These are phyloP conservation scores for Dinothrombium tinctorium DNA, from an alignment of 1,140 invertebrate species.

Conservation along the genomic window DNA sequence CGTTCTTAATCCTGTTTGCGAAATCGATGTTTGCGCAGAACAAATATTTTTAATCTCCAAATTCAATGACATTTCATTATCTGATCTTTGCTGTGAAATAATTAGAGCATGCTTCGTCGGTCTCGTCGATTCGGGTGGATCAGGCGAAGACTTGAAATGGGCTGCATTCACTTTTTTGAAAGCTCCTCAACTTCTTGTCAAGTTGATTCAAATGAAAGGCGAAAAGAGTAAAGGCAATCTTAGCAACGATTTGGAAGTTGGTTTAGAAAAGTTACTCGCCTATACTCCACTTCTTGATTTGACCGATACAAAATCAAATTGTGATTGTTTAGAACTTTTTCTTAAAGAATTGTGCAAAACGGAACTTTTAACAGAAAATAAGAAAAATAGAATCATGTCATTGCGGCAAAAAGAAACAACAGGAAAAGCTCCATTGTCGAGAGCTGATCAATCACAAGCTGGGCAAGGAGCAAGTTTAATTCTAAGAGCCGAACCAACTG, in stretches of 20 bases:
- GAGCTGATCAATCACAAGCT: neutral
- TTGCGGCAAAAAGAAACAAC: slow-evolving; percentile 8
- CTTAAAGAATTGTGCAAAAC: slow-evolving; percentile 50
- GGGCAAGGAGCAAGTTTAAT: slow-evolving; percentile 29
- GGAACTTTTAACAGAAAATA: slow-evolving; percentile 26
- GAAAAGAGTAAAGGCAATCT: neutral
- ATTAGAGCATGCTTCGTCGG: slow-evolving; percentile 65
- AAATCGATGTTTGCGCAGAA: slow-evolving; percentile 47
- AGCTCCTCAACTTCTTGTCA: slow-evolving; percentile 27
- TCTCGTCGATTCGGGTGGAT: slow-evolving; percentile 41
- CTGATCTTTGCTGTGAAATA: slow-evolving; percentile 55
- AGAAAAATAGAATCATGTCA: neutral
- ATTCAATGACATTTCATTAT: slow-evolving; percentile 22
- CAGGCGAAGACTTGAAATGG: slow-evolving; percentile 58
- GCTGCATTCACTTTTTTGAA: slow-evolving; percentile 78
- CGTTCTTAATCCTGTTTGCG: slow-evolving; percentile 57
- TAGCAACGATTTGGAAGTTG: slow-evolving; percentile 39
- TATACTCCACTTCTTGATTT: slow-evolving; percentile 60
- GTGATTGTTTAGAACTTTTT: slow-evolving; percentile 58
- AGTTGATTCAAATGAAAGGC: slow-evolving; percentile 11
- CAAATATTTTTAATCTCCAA: slow-evolving; percentile 56
- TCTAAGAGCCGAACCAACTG: slow-evolving; percentile 57
- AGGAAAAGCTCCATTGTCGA: slow-evolving; percentile 3
- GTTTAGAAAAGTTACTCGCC: slow-evolving; percentile 52
- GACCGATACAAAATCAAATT: slow-evolving; percentile 61